Conservation (phyloP, 2,888 invertebrate genomes). For the Drosophila falleni region DNA sequence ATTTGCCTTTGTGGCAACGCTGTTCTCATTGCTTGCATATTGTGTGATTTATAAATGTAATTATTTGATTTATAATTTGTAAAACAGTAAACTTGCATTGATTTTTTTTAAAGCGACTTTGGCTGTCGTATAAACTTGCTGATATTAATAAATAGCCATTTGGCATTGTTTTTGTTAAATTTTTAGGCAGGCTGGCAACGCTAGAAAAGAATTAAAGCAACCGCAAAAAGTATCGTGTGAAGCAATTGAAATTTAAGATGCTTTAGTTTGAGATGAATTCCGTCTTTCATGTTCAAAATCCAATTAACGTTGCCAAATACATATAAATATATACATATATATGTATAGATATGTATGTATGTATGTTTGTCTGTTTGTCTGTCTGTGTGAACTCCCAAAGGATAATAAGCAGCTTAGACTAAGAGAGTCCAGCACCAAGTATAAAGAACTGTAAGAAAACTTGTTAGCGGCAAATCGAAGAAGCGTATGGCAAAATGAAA, state of each 20-base stretch:
- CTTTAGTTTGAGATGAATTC: slow-evolving; percentile 21
- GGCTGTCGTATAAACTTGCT: background rate
- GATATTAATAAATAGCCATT: no score
- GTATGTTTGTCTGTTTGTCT: slow-evolving; percentile 7
- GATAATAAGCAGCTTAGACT: slow-evolving; percentile 78
- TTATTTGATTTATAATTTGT: background rate
- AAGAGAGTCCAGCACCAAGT: slow-evolving; percentile 48
- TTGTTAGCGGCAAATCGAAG: slow-evolving; percentile 71
- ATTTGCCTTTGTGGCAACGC: background rate
- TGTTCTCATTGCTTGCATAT: background rate
- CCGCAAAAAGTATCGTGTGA: slow-evolving; percentile 5
- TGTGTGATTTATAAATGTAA: background rate
- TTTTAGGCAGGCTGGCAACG: background rate
- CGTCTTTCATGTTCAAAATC: slow-evolving; percentile 57
- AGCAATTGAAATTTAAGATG: slow-evolving; percentile 39
- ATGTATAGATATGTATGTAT: background rate
- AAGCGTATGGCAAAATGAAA: slow-evolving; percentile 42
- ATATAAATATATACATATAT: background rate
- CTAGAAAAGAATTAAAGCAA: background rate
- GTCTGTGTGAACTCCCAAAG: slow-evolving; percentile 50
- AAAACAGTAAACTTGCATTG: background rate
- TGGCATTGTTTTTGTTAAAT: background rate
- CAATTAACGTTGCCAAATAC: slow-evolving; percentile 60
- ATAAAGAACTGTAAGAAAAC: slow-evolving; percentile 64
- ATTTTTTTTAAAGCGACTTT: background rate